Evolutionary conservation across 2,888 invertebrate species (phyloP).

Genomic region (Lasioglossum lativentre): DNA sequence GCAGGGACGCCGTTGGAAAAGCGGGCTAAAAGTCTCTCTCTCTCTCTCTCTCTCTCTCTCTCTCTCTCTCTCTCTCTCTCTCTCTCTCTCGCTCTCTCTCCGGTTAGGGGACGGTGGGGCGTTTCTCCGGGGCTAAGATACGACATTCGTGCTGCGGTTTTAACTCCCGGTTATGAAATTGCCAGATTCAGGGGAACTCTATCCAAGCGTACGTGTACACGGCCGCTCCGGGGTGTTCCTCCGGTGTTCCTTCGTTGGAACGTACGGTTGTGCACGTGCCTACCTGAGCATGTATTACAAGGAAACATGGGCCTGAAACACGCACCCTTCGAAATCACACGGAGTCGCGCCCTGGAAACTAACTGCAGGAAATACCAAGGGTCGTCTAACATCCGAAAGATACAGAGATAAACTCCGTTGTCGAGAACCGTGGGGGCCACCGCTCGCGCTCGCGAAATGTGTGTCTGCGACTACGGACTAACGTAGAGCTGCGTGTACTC

Average conservation of each 20-base stretch:
- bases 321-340: constrained; percentile 69
- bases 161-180: constrained; percentile 84
- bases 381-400: constrained; percentile 67
- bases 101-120: constrained; percentile 41
- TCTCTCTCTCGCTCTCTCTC: background rate
- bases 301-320: constrained; percentile 62
- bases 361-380: constrained; percentile 66
- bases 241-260: constrained; percentile 28
- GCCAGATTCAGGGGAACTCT: constrained; percentile 78
- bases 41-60: no score
- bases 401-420: constrained; percentile 67
- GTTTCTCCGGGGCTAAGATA: constrained; percentile 77
- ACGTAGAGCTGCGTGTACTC: constrained; percentile 25
- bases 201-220: constrained; percentile 51
- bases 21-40: constrained; percentile 53
- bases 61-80: constrained; percentile 20
- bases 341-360: constrained; percentile 62
- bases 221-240: background rate
- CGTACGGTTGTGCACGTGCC: constrained; percentile 54
- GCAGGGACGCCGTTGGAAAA: constrained; percentile 69
- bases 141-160: constrained; percentile 84
- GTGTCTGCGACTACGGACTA: constrained; percentile 35
- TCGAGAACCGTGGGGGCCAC: constrained; percentile 26
- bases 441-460: constrained; percentile 34
- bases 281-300: constrained; percentile 62